phyloP scores from a whole-genome alignment of 2,113 vertebrate species.

The Colinus virginianus region DNA sequence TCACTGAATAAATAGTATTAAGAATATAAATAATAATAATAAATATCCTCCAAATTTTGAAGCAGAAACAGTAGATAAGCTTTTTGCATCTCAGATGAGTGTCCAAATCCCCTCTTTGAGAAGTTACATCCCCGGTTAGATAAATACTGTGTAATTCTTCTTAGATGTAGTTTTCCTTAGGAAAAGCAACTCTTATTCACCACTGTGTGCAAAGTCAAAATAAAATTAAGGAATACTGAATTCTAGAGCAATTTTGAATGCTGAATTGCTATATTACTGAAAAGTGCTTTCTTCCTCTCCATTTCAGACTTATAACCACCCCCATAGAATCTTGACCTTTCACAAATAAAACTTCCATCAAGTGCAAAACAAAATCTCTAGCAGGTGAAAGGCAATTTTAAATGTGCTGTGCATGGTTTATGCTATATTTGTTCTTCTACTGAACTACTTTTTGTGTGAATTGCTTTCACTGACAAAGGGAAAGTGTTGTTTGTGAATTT shows the following conservation, averaged over 20 bases:
- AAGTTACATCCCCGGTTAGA: not conserved
- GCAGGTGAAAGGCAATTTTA: not conserved
- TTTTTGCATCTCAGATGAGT: not conserved
- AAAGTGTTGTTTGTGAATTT: not conserved
- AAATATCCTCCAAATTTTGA: not conserved
- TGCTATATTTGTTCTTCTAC: not conserved
- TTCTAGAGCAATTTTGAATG: not conserved
- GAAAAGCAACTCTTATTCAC: not conserved
- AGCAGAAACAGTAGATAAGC: not conserved
- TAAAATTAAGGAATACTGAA: not conserved
- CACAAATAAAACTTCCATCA: not conserved
- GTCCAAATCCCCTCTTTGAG: not conserved
- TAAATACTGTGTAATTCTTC: not conserved
- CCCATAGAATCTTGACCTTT: not conserved
- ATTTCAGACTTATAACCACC: not conserved
- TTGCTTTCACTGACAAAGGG: not conserved
- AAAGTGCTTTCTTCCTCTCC: not conserved
- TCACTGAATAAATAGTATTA: not conserved
- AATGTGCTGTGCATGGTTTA: rapidly evolving
- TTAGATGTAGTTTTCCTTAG: not conserved
- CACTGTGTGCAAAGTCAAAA: not conserved
- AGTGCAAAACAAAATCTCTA: not conserved
- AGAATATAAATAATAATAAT: not conserved
- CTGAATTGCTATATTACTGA: not conserved
- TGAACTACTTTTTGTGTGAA: not conserved